phyloP scores from a whole-genome alignment of 2,113 vertebrate genomes.

The Nematolebias whitei region DNA sequence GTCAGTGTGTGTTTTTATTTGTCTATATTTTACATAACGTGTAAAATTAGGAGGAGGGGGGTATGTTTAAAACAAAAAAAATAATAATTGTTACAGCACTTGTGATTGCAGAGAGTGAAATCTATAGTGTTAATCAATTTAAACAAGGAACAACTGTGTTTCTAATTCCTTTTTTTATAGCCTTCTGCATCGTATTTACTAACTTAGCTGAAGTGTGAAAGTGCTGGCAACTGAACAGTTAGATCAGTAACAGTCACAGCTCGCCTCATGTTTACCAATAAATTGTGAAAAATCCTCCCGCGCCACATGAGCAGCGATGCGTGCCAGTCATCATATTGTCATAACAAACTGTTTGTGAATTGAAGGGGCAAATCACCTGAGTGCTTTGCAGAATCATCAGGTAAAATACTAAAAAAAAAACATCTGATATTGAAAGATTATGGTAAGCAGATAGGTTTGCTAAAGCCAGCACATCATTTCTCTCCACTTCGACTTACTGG shows the following conservation, averaged over 20 bases:
- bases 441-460: conserved; percentile 21
- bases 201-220: not conserved
- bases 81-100: not conserved
- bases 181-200: conserved; percentile 1
- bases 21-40: not conserved
- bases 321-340: conserved; percentile 1
- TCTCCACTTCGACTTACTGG: conserved; percentile 27
- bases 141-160: not conserved
- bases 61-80: not conserved
- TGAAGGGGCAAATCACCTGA: conserved; percentile 39
- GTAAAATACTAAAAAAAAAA: conserved; percentile 6
- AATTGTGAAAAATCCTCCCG: conserved; percentile 23
- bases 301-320: conserved; percentile 4
- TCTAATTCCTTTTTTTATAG: not conserved
- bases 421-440: conserved; percentile 21
- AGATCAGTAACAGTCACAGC: not conserved
- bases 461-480: conserved; percentile 23
- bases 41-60: no score
- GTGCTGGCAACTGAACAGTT: conserved; percentile 4
- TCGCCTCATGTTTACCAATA: not conserved
- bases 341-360: conserved; percentile 4
- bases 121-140: not conserved
- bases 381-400: conserved; percentile 1
- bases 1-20: not conserved
- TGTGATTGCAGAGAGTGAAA: not conserved